These are phyloP conservation scores for Leptonema lineaticorne DNA, from an alignment of 1,140 invertebrate genomes.

Conservation along the genomic window DNA sequence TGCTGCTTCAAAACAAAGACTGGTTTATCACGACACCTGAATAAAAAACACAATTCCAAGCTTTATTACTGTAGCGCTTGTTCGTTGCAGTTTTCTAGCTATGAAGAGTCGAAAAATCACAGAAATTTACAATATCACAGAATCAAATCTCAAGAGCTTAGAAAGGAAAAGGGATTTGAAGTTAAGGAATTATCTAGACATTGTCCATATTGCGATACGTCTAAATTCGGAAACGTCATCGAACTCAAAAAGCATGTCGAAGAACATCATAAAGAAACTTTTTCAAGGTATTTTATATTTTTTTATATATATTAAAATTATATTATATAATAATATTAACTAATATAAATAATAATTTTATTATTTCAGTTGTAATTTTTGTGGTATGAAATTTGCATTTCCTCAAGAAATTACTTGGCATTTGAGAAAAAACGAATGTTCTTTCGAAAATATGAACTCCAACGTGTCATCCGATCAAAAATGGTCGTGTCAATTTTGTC, in stretches of 20 bases:
- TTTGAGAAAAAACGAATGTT: constrained; percentile 60
- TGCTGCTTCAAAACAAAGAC: constrained; percentile 61
- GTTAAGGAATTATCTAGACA: constrained; percentile 51
- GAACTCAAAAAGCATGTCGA: constrained; percentile 68
- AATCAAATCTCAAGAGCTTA: constrained; percentile 53
- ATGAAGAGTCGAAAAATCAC: constrained; percentile 66
- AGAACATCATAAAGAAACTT: constrained; percentile 60
- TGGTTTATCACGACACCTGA: constrained; percentile 67
- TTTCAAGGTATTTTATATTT: constrained; percentile 51
- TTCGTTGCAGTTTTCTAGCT: constrained; percentile 61
- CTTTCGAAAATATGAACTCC: constrained; percentile 44
- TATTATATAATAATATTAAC: not conserved
- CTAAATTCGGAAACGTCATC: constrained; percentile 56
- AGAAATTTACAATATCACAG: constrained; percentile 64
- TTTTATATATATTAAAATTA: not conserved
- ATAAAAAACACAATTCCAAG: constrained; percentile 56
- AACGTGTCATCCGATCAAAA: constrained; percentile 42
- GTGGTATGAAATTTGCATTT: constrained; percentile 66
- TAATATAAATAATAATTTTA: constrained; percentile 9
- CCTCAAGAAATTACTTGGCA: constrained; percentile 73
- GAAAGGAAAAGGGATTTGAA: constrained; percentile 47
- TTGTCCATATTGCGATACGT: constrained; percentile 63
- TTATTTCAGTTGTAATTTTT: constrained; percentile 63
- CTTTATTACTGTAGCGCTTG: constrained; percentile 70
- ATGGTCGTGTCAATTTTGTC: constrained; percentile 55